These are phyloP conservation scores for Xestia xanthographa DNA, from an alignment of 2,888 invertebrate species.

Conservation along the genomic window DNA sequence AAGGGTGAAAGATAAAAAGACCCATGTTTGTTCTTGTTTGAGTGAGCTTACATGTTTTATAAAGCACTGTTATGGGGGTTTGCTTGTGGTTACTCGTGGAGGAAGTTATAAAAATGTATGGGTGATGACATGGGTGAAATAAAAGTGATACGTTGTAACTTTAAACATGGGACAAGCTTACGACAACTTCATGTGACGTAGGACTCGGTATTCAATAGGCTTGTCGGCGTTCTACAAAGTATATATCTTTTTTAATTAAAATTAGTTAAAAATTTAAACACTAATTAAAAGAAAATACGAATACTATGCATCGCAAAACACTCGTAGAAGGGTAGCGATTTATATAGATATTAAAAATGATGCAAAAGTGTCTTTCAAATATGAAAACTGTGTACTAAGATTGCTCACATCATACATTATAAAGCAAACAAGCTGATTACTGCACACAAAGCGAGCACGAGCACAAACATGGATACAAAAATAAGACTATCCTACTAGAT, in stretches of 20 bases:
- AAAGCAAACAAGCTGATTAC: constrained; percentile 19
- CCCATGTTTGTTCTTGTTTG: constrained; percentile 39
- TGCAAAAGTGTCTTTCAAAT: not conserved
- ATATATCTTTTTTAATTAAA: too few species aligned
- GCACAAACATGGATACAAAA: constrained; percentile 14
- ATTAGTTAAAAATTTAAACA: not conserved
- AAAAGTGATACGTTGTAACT: not conserved
- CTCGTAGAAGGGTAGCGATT: not conserved
- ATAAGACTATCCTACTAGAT: too few species aligned
- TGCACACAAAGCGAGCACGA: constrained; percentile 19
- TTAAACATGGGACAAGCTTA: not conserved
- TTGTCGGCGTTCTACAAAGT: not conserved
- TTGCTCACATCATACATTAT: not conserved
- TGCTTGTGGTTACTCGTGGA: too few species aligned
- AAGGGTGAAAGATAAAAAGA: constrained; percentile 42
- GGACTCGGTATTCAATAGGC: not conserved
- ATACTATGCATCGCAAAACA: not conserved
- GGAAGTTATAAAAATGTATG: not conserved
- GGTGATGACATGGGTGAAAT: not conserved
- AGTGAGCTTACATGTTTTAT: constrained; percentile 37
- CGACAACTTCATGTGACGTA: not conserved
- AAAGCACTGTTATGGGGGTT: constrained; percentile 9
- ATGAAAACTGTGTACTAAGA: not conserved
- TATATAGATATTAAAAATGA: not conserved
- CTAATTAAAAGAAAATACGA: not conserved